A percentile compares a stretch with the other conserved stretches of the same genome.
These are phyloP conservation scores for Nyctalus aviator DNA, from an alignment of 2,797 vertebrate genomes.

Conservation along the genomic window DNA sequence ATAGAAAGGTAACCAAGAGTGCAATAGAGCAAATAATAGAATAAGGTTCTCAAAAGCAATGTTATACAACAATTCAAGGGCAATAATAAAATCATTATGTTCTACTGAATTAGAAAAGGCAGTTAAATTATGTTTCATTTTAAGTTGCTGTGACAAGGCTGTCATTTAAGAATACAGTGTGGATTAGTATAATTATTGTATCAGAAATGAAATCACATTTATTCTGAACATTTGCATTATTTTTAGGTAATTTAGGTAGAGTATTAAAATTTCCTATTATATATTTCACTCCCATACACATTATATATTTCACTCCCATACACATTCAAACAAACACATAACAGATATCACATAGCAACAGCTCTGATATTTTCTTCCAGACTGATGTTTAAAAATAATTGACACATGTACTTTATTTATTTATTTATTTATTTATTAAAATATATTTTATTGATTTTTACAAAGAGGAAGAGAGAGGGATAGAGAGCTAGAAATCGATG, in stretches of 20 bases:
- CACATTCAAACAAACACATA: not conserved
- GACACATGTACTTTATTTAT: slow-evolving; percentile 4
- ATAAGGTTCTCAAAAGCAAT: not conserved
- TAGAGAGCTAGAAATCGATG: too few relatives aligned
- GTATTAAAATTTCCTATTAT: not conserved
- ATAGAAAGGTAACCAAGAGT: not conserved
- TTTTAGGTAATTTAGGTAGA: not conserved
- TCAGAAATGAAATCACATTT: slow-evolving; percentile 17
- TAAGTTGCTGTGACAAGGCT: not conserved
- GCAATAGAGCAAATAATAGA: not conserved
- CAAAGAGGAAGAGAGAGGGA: too few relatives aligned
- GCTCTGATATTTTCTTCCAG: slow-evolving; percentile 29
- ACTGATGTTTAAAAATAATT: slow-evolving; percentile 60
- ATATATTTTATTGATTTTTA: too few relatives aligned
- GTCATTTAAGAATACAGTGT: not conserved
- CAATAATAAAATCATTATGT: not conserved
- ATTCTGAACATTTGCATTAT: not conserved
- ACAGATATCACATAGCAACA: slow-evolving; percentile 3
- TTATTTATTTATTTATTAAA: too few relatives aligned
- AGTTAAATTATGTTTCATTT: slow-evolving; percentile 5
- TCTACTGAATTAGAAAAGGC: not conserved
- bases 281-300: not conserved
- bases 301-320: not conserved
- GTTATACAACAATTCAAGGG: not conserved
- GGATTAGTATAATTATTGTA: not conserved